Conservation (phyloP, 2,888 invertebrate genomes). For the Orgyia antiqua region DNA sequence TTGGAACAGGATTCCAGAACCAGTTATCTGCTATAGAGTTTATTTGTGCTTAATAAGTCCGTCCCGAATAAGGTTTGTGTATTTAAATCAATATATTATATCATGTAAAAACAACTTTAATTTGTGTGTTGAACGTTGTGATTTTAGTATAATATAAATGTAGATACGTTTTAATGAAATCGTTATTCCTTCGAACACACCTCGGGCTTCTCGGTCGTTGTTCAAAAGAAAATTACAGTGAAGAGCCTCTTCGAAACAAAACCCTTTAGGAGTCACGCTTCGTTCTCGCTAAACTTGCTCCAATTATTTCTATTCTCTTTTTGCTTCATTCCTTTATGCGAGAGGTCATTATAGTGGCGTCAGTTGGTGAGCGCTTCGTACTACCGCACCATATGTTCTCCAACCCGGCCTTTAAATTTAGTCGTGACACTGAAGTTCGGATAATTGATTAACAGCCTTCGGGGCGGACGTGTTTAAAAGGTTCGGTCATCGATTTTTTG, state of each 20-base stretch:
- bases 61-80: too few relatives aligned
- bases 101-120: too few relatives aligned
- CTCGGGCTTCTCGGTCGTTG: conserved; percentile 57
- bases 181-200: conserved; percentile 58
- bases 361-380: conserved; percentile 65
- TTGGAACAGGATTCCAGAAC: too few relatives aligned
- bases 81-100: too few relatives aligned
- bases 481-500: conserved; percentile 58
- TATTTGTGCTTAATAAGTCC: too few relatives aligned
- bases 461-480: conserved; percentile 71
- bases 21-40: too few relatives aligned
- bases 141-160: too few relatives aligned
- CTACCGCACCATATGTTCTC: conserved; percentile 63
- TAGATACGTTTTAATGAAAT: too few relatives aligned
- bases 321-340: conserved; percentile 54
- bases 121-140: too few relatives aligned
- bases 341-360: conserved; percentile 64
- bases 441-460: conserved; percentile 71
- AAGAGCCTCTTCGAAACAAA: conserved; percentile 65
- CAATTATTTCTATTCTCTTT: conserved; percentile 66
- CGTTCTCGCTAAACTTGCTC: conserved; percentile 63
- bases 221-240: conserved; percentile 71
- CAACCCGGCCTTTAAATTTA: conserved; percentile 53
- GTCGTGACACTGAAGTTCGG: conserved; percentile 63
- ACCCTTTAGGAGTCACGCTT: conserved; percentile 69